Conservation (phyloP, 2,113 vertebrate species). For the Echinops telfairi region DNA sequence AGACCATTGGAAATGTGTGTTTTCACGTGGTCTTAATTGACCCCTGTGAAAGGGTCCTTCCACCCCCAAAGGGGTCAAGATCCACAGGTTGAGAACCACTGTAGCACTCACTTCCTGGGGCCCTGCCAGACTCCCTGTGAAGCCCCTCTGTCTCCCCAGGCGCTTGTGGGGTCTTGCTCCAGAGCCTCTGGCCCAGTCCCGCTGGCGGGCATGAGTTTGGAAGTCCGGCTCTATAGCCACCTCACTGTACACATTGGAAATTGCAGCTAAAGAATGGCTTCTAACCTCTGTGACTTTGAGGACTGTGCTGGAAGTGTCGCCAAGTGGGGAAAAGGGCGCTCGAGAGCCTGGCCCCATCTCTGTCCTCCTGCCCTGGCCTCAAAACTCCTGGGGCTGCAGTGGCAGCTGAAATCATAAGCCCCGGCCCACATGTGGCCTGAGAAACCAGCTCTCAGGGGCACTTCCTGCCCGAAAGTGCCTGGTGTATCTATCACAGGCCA, state of each 20-base stretch:
- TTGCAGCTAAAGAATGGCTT: not conserved
- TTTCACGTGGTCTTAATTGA: no score
- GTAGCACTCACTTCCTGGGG: not conserved
- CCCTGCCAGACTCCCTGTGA: not conserved
- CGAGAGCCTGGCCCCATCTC: rapidly evolving
- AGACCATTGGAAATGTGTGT: no score
- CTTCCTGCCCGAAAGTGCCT: not conserved
- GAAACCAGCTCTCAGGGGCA: not conserved
- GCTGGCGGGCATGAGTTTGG: not conserved
- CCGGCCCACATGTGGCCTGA: not conserved
- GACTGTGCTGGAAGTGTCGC: not conserved
- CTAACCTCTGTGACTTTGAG: no score
- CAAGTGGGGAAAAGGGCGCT: not conserved
- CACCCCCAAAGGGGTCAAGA: no score
- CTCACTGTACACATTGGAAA: not conserved
- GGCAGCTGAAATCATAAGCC: rapidly evolving
- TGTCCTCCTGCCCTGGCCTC: rapidly evolving
- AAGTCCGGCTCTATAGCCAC: not conserved
- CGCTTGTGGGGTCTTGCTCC: not conserved
- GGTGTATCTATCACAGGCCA: not conserved
- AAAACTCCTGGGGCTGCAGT: not conserved
- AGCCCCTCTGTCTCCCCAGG: not conserved
- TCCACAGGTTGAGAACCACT: no score
- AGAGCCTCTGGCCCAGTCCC: not conserved
- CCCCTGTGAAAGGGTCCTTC: no score